Evolutionary conservation across 2,113 vertebrate genomes (phyloP), one percentile per base, ranked within the genome.

Genomic region (Mesocricetus auratus): DNA sequence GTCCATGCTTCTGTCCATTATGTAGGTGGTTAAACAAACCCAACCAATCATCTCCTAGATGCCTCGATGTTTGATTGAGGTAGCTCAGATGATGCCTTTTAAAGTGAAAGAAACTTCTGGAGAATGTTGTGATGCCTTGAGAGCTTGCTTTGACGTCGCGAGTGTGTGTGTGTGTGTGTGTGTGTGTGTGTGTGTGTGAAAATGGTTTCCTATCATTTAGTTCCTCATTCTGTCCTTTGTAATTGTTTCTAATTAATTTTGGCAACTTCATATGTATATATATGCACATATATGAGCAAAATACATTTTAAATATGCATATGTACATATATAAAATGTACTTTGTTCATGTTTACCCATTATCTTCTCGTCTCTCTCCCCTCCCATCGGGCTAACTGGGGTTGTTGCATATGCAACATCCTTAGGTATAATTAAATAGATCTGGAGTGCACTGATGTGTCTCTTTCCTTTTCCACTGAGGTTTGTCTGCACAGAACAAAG

Each of bases 401-500:
- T 26, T n/a, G 36, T 1, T 69, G 47, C 31, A 53, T 17, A 15
- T 10, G 33, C 64, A 71, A n/a, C 53, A 24, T 53, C 53, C 86
- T 86, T 86, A 86, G 19, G 71, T 95, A 60, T n/a, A 77, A 86
- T 87, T 94, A 92, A 96, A 86, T 22, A 69, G 39, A 36, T 78
- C 39, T 86, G 71, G 95, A 93, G 56, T 71, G 39, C 62, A 71
- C 0, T 86, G 66, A 86, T 78, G 60, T 31, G 78, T 69, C 86
- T 93, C 77, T 1, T 77, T 90, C 36, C 73, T 96, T 78, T 94
- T 62, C 66, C 79, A 90, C 77, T 93, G 75, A 87, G 69, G 94
- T 93, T 33, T 93, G 74, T 94, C 64, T 97, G 88, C 77, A 53
- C 60, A 88, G 60, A 94, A 74, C 81, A 75, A 94, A 96, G 87